A percentile compares a stretch with the other conserved stretches of the same genome.
phyloP scores from a whole-genome alignment of 1,140 invertebrate species.

The Plutomurus gul region DNA sequence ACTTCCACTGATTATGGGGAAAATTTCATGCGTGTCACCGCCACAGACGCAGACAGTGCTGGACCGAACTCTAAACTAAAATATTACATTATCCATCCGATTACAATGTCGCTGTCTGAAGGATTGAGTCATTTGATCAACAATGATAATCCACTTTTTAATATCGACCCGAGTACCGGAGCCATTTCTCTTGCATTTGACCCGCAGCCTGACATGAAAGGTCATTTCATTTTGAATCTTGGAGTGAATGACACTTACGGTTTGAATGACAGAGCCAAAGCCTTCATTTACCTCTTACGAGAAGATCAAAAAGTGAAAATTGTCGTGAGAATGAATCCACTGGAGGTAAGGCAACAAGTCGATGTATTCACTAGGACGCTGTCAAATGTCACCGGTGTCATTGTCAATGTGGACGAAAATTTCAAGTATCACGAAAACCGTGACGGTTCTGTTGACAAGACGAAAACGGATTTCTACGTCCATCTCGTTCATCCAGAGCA shows the following conservation, averaged over 20 bases:
- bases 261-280: slow-evolving; percentile 74
- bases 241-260: slow-evolving; percentile 81
- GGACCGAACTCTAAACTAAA: slow-evolving; percentile 41
- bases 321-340: slow-evolving; percentile 84
- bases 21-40: slow-evolving; percentile 77
- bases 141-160: slow-evolving; percentile 77
- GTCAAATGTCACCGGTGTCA: slow-evolving; percentile 82
- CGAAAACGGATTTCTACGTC: slow-evolving; percentile 89
- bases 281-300: slow-evolving; percentile 86
- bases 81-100: slow-evolving; percentile 51
- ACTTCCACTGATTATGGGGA: slow-evolving; percentile 89
- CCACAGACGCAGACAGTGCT: slow-evolving; percentile 37
- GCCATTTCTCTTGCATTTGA: slow-evolving; percentile 88
- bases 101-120: slow-evolving; percentile 75
- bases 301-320: slow-evolving; percentile 92
- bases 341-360: slow-evolving; percentile 78
- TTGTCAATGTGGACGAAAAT: slow-evolving; percentile 89
- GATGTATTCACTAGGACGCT: slow-evolving; percentile 77
- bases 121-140: slow-evolving; percentile 70
- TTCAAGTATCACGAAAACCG: slow-evolving; percentile 87
- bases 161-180: slow-evolving; percentile 78
- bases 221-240: slow-evolving; percentile 91
- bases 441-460: slow-evolving; percentile 89
- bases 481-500: slow-evolving; percentile 88
- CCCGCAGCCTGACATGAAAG: slow-evolving; percentile 94